Base-by-base conservation (phyloP, 2,888 invertebrate genomes). In the Gortyna flavago region DNA sequence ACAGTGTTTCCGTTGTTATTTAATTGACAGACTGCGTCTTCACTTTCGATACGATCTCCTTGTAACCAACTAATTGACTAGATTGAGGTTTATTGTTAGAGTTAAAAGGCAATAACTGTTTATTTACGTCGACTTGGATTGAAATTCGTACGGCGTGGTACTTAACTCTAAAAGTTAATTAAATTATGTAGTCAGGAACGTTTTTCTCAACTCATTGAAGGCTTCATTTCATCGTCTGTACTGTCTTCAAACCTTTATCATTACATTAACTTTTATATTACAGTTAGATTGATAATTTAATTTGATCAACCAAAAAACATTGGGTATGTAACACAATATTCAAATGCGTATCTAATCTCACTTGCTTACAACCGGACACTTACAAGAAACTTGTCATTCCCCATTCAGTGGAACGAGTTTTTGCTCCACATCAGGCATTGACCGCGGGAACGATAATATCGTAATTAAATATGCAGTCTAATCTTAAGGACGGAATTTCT, bases 381-480 rank as follows among this genome's bases (percentile, higher is more conserved):
- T 48, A 75, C 48, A 85, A 81, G 77, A 77, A 78, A 77, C 78
- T 81, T 84, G 81, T 78, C 88, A 85, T 74, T 77, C 59, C 71
- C 70, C 59, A 83, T 68, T 59, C 44, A 71, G 69, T 77, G 67
- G 67, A 86, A 81, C 83, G 59, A 81, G 87, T 87, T 89, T 88
- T 80, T 75, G 77, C 80, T 75, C 71, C 54, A 85, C 86, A 85
- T 72, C 73, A 77, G 84, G 69, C 81, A 84, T 61, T 74, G 81
- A 79, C 85, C 84, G 75, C 74, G 64, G 71, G 54, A 79, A 84
- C 82, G 84, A 88, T 83, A 88, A 89, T 80, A 76, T 86, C 64
- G 85, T 88, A 89, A 90, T 90, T 89, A 90, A 84, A 87, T 84
- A 89, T 90, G 86, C 89, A 86, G 73, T 75, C 72, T 88, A 87